A percentile compares a stretch with the other conserved stretches of the same genome.
These are phyloP conservation scores for Callipepla squamata DNA, from an alignment of 2,113 vertebrate genomes.

Conservation along the genomic window DNA sequence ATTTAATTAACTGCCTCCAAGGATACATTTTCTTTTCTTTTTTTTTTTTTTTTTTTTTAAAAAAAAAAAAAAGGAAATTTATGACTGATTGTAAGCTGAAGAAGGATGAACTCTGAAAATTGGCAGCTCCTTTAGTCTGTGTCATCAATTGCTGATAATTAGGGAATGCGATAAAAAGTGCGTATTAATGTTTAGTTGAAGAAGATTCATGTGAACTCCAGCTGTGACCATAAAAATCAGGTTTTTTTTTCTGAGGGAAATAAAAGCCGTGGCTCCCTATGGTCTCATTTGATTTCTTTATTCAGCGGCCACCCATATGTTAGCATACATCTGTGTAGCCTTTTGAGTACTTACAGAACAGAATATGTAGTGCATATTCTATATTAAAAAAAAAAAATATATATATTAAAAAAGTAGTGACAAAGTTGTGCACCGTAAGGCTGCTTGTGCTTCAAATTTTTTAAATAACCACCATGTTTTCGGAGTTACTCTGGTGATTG, in stretches of 20 bases:
- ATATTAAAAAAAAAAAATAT: too few relatives aligned
- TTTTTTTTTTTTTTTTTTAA: not conserved
- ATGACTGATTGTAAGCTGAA: not conserved
- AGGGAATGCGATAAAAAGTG: slow-evolving; percentile 8
- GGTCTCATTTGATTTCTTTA: slow-evolving; percentile 35
- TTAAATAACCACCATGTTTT: slow-evolving; percentile 11
- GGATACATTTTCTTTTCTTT: not conserved
- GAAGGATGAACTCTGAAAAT: not conserved
- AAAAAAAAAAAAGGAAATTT: not conserved
- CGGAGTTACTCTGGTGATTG: not conserved
- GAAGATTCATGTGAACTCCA: slow-evolving; percentile 48
- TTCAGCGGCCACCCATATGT: slow-evolving; percentile 31
- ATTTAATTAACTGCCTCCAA: not conserved
- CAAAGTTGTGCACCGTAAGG: not conserved
- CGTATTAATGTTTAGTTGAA: slow-evolving; percentile 62
- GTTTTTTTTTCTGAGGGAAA: slow-evolving; percentile 6
- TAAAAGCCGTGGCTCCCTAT: slow-evolving; percentile 41
- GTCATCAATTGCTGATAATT: slow-evolving; percentile 48
- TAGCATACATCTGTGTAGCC: slow-evolving; percentile 36
- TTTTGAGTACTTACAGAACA: slow-evolving; percentile 32
- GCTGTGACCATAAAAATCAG: not conserved
- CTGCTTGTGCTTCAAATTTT: slow-evolving; percentile 26
- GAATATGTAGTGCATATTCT: not conserved
- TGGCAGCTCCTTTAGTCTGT: slow-evolving; percentile 16
- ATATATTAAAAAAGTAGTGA: not conserved